Base-by-base conservation (phyloP, 2,888 invertebrate genomes). In the Brenthis hecate region DNA sequence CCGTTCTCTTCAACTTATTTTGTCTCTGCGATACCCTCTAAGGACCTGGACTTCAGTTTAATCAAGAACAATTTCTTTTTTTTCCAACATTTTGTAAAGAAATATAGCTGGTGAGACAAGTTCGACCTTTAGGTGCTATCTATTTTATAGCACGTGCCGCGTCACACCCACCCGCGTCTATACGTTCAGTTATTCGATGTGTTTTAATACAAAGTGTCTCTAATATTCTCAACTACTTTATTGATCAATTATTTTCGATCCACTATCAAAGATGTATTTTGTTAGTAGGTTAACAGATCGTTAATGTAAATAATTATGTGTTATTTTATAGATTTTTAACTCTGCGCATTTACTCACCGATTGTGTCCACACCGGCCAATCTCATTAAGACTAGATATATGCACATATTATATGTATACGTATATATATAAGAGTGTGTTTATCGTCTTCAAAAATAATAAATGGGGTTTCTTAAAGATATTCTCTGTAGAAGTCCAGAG, bases 61-160 rank as follows among this genome's bases (percentile, higher is more conserved):
- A 56, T 43, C 16, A 43, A 11, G 36, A 56, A 43, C 16, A 16
- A 16, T 5, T 43, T 11, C 28, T 43, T 13, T 60, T 60, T 48
- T n/a, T 50, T 28, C 50, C 13, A n/a, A 28, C 28, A 13, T 11
- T 50, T 23, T 8, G 28, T 32, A 50, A 62, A 62, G 53, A 43
- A 62, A 62, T 62, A 62, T 62, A 8, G 36, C 4, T 53, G 19
- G 51, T 53, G 54, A 36, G 36, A 62, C 19, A 53, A 62, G 36
- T 53, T 53, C 51, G 36, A 19, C 53, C 62, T 13, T 36, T 62
- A 62, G 53, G 51, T 19, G 4, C 62, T 19, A 51, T 53, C 36
- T 62, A 53, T 53, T 53, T 62, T 36, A 62, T 36, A 51, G 62
- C 62, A 43, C 62, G 62, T 62, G 62, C 36, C 53, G 51, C 53